A percentile compares a stretch with the other conserved stretches of the same genome.
phyloP scores from a whole-genome alignment of 2,113 vertebrate genomes.

The Callipepla californica region DNA sequence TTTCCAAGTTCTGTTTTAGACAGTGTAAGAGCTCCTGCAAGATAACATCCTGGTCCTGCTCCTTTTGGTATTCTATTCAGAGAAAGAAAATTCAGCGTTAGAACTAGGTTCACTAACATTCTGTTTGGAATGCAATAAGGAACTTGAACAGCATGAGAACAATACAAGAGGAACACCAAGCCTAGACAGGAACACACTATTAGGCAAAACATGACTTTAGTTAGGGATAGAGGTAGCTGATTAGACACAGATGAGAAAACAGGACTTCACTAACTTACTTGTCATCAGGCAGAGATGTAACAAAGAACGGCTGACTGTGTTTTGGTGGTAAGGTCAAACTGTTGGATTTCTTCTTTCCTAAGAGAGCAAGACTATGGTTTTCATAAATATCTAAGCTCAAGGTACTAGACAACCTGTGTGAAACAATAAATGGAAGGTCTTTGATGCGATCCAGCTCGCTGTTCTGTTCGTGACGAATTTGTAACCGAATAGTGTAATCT shows the following conservation, averaged over 20 bases:
- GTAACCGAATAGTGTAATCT: conserved; percentile 94
- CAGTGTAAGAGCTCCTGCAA: conserved; percentile 90
- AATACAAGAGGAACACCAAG: background rate
- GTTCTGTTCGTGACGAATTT: conserved; percentile 95
- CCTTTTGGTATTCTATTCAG: conserved; percentile 92
- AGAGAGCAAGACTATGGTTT: conserved; percentile 91
- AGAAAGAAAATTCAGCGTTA: background rate
- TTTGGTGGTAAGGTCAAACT: conserved; percentile 89
- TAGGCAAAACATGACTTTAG: background rate
- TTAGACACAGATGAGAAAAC: background rate
- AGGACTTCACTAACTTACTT: conserved; percentile 85
- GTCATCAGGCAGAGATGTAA: conserved; percentile 94
- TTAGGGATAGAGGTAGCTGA: background rate
- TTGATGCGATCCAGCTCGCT: conserved; percentile 95
- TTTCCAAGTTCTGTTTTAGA: conserved; percentile 97
- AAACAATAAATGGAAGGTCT: conserved; percentile 94
- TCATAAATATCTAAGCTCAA: conserved; percentile 94
- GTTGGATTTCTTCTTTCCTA: conserved; percentile 96
- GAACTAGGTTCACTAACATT: background rate
- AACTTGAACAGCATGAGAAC: background rate
- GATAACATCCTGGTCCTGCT: conserved; percentile 93
- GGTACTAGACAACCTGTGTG: conserved; percentile 92
- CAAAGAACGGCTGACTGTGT: conserved; percentile 90
- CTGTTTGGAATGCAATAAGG: background rate
- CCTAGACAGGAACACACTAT: background rate